Base-by-base conservation (phyloP, 2,888 invertebrate genomes). In the Lithosia quadra region DNA sequence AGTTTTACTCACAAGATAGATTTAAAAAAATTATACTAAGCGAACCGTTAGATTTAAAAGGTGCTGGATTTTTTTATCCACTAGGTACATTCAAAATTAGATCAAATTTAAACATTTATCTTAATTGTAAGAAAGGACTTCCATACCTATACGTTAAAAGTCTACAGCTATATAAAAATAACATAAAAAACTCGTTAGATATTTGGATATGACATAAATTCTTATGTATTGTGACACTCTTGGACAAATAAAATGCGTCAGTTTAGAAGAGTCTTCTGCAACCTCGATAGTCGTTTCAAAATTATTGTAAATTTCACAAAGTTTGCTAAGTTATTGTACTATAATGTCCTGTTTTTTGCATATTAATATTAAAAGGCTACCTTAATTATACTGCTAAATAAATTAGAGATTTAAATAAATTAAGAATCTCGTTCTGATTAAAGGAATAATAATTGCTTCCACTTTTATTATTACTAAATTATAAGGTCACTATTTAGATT, bases 191-290 rank as follows among this genome's bases (percentile, higher is more conserved):
- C 8, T 7, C 18, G 18, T 7, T 24, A 60, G 24, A 18, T 24
- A 60, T 60, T 39, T 10, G 10, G 4, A 3, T 60, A 18, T 60
- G 60, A 39, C 24, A 56, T 55, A 21, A 63, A 43, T n/a, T 22
- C 18, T 18, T 63, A 36, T 34, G 36, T 55, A 36, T 72, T 67
- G 63, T 58, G 78, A 71, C 65, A 80, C 71, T 69, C 60, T 56
- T 53, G 36, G 18, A 57, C 10, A 60, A 33, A 43, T 22, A 60
- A 57, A 57, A 67, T 62, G 62, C 15, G 49, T 59, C 68, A 60
- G 60, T 18, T 55, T 21, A 58, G 66, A 57, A 60, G 59, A 63
- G 53, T 36, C 1, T 71, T 67, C 63, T 61, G 36, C 69, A 64
- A 72, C n/a, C 58, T 60, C 57, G 57, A 58, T 39, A 59, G 53